Evolutionary conservation across 2,888 invertebrate genomes (phyloP), one percentile per base, ranked within the genome.

Genomic region (Ormyrus labotus): DNA sequence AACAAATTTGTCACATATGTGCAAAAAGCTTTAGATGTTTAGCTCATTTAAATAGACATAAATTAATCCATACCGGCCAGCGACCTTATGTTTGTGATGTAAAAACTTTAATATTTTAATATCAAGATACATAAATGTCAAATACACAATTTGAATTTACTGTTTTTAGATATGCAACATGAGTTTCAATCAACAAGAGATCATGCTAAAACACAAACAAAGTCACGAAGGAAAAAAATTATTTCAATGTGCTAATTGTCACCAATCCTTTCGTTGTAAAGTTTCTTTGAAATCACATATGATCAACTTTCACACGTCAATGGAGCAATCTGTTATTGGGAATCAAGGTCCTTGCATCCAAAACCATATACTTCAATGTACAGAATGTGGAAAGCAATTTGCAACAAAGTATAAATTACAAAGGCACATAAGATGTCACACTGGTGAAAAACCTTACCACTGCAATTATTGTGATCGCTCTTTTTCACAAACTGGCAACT

Each of bases 1-100:
- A 85, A 83, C 86, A 85, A 65, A 83, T 83, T 5, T 90, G 90
- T 69, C 85, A 85, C 55, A 85, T 89, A 81, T 93, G 93, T 85
- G 91, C 91, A 0, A 93, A 93, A 86, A 92, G 91, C 81, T 93
- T 93, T 86, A 92, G 93, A 7, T 90, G 93, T 76, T 92, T 92
- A 85, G 92, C 93, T 81, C 93, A 93, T 83, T 88, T 93, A 77
- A 92, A 93, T 1, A 89, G 93, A 48, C 93, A 93, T 86, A 92
- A 92, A 84, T 86, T 92, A 58, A 93, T 93, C 82, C 93, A 93
- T 85, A 92, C 92, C 5, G 93, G 93, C 13, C 89, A 92, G 48
- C 89, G 93, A 72, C 92, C 94, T 48, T 94, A 93, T 85, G 90
- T 92, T 7, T 94, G 94, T 83, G 84, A 87, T 77, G 90, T 89